Percentiles rank a stretch among this genome's conserved stretches.
These are phyloP conservation scores for Tarsius wallacei DNA, from an alignment of 2,797 vertebrate species.

Conservation along the genomic window DNA sequence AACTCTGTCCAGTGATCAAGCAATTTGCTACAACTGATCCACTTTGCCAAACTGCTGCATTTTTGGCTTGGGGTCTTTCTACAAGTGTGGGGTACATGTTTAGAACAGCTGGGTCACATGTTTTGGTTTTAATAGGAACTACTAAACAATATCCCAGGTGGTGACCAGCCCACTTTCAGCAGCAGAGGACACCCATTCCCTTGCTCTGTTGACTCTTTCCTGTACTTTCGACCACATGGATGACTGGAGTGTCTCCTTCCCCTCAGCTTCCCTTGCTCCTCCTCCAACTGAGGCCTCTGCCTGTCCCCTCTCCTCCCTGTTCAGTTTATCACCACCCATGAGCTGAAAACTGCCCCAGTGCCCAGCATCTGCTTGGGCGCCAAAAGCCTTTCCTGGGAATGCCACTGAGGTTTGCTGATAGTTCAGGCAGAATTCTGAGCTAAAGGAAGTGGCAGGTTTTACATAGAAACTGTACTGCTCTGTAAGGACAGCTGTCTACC, in stretches of 20 bases:
- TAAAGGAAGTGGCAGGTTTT: too few species aligned
- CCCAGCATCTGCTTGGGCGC: too few species aligned
- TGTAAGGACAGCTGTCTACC: background rate
- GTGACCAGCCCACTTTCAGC: background rate
- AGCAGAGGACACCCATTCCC: too few species aligned
- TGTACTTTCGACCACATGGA: too few species aligned
- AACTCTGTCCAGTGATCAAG: too few species aligned
- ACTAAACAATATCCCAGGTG: too few species aligned
- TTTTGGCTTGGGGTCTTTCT: background rate
- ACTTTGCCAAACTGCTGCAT: too few species aligned
- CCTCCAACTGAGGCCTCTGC: background rate
- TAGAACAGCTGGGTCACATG: background rate
- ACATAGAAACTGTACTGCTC: background rate
- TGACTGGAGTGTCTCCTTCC: background rate
- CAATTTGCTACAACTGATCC: background rate
- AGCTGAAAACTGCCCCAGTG: background rate
- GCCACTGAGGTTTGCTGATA: too few species aligned
- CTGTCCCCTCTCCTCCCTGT: accelerated
- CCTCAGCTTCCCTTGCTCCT: background rate
- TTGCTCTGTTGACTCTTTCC: background rate
- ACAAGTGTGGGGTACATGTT: too few species aligned
- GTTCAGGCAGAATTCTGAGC: too few species aligned
- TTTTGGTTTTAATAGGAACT: background rate
- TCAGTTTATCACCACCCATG: accelerated
- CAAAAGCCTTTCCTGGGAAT: background rate